Conservation (phyloP, 2,888 invertebrate genomes). For the Thecophora atra region DNA sequence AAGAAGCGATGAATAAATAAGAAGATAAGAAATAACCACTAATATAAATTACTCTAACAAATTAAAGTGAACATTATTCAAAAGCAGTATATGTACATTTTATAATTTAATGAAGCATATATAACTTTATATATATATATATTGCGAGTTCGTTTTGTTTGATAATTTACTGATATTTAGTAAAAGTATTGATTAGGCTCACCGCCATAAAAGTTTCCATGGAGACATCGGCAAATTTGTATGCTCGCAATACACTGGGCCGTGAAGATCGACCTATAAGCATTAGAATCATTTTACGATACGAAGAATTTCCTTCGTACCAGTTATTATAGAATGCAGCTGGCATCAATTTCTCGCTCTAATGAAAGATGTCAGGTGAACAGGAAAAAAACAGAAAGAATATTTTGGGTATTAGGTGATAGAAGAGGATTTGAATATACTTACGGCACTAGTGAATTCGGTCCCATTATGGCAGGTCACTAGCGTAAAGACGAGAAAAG, state of each 20-base stretch:
- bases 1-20: too few relatives aligned
- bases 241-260: conserved; percentile 49
- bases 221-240: conserved; percentile 55
- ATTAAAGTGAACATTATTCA: neutral
- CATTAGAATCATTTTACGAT: conserved; percentile 55
- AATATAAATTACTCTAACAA: too few relatives aligned
- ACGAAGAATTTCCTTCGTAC: conserved; percentile 56
- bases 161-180: too few relatives aligned
- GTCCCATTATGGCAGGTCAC: conserved; percentile 56
- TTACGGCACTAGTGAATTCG: conserved; percentile 52
- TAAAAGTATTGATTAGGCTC: conserved; percentile 34
- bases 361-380: neutral
- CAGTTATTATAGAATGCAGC: conserved; percentile 60
- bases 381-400: neutral
- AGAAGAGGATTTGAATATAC: conserved; percentile 37
- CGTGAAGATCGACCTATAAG: conserved; percentile 54
- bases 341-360: conserved; percentile 52
- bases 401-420: too few relatives aligned
- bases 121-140: too few relatives aligned
- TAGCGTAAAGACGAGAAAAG: conserved; percentile 53
- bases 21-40: too few relatives aligned
- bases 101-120: too few relatives aligned
- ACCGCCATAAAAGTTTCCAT: conserved; percentile 59
- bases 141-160: too few relatives aligned
- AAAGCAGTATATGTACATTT: too few relatives aligned